Percentiles rank a stretch among this genome's conserved stretches.
Evolutionary conservation across 2,113 vertebrate species (phyloP).

Genomic region (Struthio camelus): DNA sequence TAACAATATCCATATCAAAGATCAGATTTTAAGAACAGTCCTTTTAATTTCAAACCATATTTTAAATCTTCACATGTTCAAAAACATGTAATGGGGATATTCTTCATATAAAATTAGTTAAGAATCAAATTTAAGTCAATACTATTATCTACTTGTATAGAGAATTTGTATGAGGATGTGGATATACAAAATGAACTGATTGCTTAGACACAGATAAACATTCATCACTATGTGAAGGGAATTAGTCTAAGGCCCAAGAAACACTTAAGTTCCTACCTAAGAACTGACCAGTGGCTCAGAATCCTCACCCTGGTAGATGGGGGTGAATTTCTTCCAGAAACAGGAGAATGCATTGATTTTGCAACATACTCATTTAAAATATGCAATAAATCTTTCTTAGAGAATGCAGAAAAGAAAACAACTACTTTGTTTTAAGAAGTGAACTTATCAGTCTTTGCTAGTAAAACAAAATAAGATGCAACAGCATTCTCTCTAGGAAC

Average conservation of each 20-base stretch:
- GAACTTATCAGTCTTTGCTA: background rate
- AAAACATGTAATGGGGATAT: background rate
- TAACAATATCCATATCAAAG: background rate
- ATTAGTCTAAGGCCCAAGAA: background rate
- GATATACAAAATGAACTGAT: background rate
- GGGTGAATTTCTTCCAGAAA: background rate
- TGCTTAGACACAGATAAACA: background rate
- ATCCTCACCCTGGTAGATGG: background rate
- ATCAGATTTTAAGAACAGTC: background rate
- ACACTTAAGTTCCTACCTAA: background rate
- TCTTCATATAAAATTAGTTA: background rate
- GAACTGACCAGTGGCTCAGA: background rate
- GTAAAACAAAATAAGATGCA: background rate
- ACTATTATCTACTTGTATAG: background rate
- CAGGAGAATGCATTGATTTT: background rate
- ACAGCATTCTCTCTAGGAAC: background rate
- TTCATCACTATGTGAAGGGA: background rate
- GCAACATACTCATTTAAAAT: background rate
- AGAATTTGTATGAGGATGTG: background rate
- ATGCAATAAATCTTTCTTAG: background rate
- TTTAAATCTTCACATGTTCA: background rate
- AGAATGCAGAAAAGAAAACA: background rate
- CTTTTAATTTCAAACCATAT: background rate
- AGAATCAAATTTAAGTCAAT: background rate
- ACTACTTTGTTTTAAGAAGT: background rate